Evolutionary conservation across 2,888 invertebrate species (phyloP).

Genomic region (Eueremaeus valkanovi): DNA sequence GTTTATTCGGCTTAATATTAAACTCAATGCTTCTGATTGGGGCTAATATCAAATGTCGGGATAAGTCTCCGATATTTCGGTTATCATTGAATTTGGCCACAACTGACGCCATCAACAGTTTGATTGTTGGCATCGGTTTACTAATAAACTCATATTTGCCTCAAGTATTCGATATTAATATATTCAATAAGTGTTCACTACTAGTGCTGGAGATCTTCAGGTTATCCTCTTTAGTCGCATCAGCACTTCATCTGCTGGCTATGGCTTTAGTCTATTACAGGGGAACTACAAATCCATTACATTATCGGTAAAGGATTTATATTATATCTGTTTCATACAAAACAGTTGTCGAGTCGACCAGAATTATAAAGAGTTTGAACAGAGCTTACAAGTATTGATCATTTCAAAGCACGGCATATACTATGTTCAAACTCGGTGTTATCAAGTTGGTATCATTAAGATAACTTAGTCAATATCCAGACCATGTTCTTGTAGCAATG

Average conservation of each 20-base stretch:
- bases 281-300: conserved; percentile 62
- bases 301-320: no score
- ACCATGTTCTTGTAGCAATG: no score
- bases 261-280: conserved; percentile 65
- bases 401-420: no score
- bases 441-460: no score
- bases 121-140: conserved; percentile 57
- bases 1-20: conserved; percentile 39
- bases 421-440: no score
- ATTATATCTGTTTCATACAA: no score
- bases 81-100: conserved; percentile 61
- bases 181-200: conserved; percentile 48
- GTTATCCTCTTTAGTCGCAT: conserved; percentile 61
- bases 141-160: conserved; percentile 59
- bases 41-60: conserved; percentile 35
- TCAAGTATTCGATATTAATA: conserved; percentile 49
- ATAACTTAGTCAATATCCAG: no score
- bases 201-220: conserved; percentile 55
- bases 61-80: conserved; percentile 56
- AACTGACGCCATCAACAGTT: conserved; percentile 60
- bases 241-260: conserved; percentile 62
- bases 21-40: conserved; percentile 38
- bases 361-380: no score
- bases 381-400: no score
- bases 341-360: no score